These are phyloP conservation scores for Drosophila aff. DNA, from an alignment of 1,140 invertebrate species.

Conservation along the genomic window DNA sequence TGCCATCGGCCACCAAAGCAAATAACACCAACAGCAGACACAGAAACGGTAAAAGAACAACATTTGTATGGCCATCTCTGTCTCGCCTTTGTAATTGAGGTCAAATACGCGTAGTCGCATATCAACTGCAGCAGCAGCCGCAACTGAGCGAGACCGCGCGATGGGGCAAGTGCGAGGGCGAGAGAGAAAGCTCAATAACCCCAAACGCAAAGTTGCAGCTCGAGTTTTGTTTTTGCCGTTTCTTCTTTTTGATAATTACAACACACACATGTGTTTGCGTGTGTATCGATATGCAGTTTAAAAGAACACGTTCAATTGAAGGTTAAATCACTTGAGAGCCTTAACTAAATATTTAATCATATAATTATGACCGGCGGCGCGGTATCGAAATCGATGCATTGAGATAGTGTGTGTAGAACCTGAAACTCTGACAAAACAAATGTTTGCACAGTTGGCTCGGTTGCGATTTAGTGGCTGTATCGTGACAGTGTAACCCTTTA, in stretches of 20 bases:
- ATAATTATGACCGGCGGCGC: constrained; percentile 30
- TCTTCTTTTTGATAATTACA: constrained; percentile 35
- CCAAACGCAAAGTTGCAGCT: constrained; percentile 16
- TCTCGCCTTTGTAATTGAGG: constrained; percentile 38
- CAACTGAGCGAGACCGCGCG: neutral
- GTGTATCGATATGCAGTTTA: constrained; percentile 14
- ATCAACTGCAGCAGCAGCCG: constrained; percentile 35
- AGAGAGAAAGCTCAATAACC: constrained; percentile 37
- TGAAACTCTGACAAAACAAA: constrained; percentile 10
- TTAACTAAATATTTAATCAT: constrained; percentile 43
- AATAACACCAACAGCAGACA: constrained; percentile 6
- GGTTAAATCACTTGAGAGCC: constrained; percentile 33
- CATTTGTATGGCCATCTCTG: constrained; percentile 22
- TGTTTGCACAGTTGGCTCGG: constrained; percentile 7
- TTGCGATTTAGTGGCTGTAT: constrained; percentile 3
- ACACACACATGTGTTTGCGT: neutral
- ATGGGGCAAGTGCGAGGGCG: constrained; percentile 7
- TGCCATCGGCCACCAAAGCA: constrained; percentile 27
- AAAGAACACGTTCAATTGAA: constrained; percentile 22
- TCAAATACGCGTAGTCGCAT: constrained; percentile 43
- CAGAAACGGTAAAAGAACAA: constrained; percentile 13
- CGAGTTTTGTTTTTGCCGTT: constrained; percentile 27
- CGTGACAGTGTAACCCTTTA: neutral
- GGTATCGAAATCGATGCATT: constrained; percentile 5
- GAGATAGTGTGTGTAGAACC: constrained; percentile 14